These are phyloP conservation scores for Harpagoxenus sublaevis DNA, from an alignment of 2,888 invertebrate species.

Conservation along the genomic window DNA sequence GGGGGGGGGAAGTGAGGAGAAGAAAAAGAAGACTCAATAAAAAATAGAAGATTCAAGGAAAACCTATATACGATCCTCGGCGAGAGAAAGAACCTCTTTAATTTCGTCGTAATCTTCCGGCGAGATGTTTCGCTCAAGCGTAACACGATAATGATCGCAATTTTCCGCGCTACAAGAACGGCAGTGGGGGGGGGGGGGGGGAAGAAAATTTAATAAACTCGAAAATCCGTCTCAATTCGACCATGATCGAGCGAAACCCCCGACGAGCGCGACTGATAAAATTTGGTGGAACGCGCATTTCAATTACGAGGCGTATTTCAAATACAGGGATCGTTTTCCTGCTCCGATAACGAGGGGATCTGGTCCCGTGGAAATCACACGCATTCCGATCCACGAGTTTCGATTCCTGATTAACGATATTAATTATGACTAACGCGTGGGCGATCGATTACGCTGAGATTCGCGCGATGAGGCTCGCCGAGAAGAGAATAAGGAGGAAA, in stretches of 20 bases:
- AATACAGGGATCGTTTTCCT: conserved; percentile 2
- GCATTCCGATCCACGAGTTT: not conserved
- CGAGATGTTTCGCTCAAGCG: not conserved
- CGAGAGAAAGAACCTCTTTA: not conserved
- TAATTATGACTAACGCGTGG: conserved; percentile 17
- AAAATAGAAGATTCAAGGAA: conserved; percentile 9
- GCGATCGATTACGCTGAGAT: conserved; percentile 17
- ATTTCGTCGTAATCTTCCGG: not conserved
- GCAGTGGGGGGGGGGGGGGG: not conserved
- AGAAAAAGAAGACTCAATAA: not conserved
- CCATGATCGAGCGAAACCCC: too few relatives aligned
- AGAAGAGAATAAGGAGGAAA: conserved; percentile 42
- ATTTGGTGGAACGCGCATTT: not conserved
- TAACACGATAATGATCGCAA: not conserved
- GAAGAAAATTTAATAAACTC: not conserved
- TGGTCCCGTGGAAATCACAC: not conserved
- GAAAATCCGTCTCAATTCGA: not conserved
- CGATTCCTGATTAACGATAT: conserved; percentile 4
- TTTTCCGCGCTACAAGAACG: not conserved
- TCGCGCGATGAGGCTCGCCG: not conserved
- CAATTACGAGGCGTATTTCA: not conserved
- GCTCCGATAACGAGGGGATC: not conserved
- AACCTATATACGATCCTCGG: not conserved
- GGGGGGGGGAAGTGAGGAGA: conserved; percentile 28
- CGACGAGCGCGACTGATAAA: not conserved